Conservation (phyloP, 2,113 vertebrate species). For the Heterochromis multidens region DNA sequence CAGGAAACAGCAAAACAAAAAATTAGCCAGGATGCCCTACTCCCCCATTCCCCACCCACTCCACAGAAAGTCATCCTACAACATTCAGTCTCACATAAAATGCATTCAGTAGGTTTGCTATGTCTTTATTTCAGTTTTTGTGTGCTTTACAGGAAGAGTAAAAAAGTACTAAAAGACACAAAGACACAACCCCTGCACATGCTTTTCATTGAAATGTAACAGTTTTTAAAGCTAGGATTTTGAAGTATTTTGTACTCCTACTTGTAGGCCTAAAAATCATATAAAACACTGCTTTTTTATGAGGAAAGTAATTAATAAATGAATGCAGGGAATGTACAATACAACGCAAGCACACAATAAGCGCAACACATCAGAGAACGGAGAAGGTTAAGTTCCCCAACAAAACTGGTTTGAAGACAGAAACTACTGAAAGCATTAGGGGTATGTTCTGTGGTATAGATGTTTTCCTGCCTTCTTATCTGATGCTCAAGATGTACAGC, state of each 20-base stretch:
- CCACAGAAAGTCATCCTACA: background rate
- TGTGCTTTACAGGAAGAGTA: background rate
- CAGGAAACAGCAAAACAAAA: constrained; percentile 37
- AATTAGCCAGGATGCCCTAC: background rate
- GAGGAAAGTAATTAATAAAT: background rate
- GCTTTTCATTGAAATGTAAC: fast-evolving
- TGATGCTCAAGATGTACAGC: fast-evolving
- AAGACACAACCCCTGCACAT: background rate
- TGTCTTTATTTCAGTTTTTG: background rate
- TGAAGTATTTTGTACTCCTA: background rate
- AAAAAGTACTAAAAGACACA: background rate
- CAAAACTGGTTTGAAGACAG: background rate
- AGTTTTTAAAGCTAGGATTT: background rate
- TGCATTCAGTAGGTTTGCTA: background rate
- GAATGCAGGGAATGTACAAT: background rate
- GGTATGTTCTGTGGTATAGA: background rate
- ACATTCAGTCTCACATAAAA: background rate
- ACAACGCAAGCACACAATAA: background rate
- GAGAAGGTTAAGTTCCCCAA: background rate
- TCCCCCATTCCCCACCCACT: background rate
- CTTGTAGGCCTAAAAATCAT: background rate
- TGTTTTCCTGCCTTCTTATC: background rate
- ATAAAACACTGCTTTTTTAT: too few species aligned
- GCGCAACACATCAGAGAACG: background rate
- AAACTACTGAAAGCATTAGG: background rate